Evolutionary conservation across 2,797 vertebrate genomes (phyloP).

Genomic region (Lacerta bilineata): DNA sequence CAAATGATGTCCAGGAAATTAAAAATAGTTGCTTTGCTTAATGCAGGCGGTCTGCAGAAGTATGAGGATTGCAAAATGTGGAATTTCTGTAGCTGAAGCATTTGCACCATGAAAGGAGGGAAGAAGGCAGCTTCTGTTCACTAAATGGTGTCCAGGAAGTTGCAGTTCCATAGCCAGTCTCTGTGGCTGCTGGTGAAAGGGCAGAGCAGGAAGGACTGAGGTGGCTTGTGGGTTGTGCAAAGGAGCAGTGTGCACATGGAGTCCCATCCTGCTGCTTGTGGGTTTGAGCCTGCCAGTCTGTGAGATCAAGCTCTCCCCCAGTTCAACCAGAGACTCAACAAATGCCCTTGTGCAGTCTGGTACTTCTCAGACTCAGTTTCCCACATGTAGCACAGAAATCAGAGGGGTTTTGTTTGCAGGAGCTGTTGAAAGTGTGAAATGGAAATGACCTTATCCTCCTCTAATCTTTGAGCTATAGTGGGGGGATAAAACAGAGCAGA

Average conservation of each 20-base stretch:
- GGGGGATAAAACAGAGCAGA: neutral
- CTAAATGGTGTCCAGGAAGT: too few relatives aligned
- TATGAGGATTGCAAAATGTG: conserved; percentile 10
- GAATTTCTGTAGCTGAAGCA: conserved; percentile 7
- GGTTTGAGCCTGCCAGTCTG: neutral
- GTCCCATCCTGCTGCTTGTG: too few relatives aligned
- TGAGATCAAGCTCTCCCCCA: neutral
- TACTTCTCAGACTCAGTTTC: neutral
- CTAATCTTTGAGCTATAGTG: neutral
- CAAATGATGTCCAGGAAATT: neutral
- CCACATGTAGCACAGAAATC: neutral
- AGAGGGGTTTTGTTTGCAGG: neutral
- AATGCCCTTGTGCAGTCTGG: neutral
- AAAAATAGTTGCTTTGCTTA: neutral
- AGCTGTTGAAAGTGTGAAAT: neutral
- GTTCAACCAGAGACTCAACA: neutral
- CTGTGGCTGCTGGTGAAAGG: neutral
- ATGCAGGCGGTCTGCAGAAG: neutral
- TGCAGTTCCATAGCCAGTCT: too few relatives aligned
- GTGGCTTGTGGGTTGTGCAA: neutral
- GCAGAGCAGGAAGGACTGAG: too few relatives aligned
- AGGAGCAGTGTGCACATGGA: neutral
- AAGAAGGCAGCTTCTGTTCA: neutral
- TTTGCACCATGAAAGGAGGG: neutral
- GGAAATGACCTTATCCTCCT: neutral